phyloP scores from a whole-genome alignment of 1,140 invertebrate genomes.

The Stratiolaelaps scimitus region DNA sequence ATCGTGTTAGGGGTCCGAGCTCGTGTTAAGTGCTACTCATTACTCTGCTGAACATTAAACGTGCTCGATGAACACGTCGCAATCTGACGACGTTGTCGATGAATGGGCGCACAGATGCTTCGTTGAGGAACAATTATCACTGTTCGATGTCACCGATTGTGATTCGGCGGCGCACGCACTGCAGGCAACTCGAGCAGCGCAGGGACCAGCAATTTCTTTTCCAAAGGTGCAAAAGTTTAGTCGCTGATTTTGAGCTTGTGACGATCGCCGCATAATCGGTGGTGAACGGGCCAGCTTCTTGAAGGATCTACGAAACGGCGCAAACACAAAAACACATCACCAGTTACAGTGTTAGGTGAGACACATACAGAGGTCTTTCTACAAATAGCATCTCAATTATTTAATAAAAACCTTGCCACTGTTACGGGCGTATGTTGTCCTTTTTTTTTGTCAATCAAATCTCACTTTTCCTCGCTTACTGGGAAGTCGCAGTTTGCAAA shows the following conservation, averaged over 20 bases:
- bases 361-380: too few species aligned
- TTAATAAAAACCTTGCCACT: too few species aligned
- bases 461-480: too few species aligned
- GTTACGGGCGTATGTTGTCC: too few species aligned
- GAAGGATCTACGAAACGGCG: neutral
- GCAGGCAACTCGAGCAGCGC: neutral
- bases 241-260: constrained; percentile 7
- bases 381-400: too few species aligned
- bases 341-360: too few species aligned
- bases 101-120: constrained; percentile 18
- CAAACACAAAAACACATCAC: neutral
- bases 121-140: constrained; percentile 20
- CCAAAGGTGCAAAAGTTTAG: constrained; percentile 17
- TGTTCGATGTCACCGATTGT: constrained; percentile 20
- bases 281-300: constrained; percentile 12
- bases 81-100: constrained; percentile 21
- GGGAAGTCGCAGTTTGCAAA: too few species aligned
- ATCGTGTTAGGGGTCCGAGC: too few species aligned
- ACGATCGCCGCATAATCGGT: neutral
- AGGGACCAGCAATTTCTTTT: neutral
- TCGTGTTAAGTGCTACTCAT: too few species aligned
- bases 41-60: neutral
- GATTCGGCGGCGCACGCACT: constrained; percentile 9
- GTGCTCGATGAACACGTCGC: constrained; percentile 26
- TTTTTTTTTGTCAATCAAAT: too few species aligned